Conservation (phyloP, 2,888 invertebrate genomes). For the Stenchaetothrips biformis region DNA sequence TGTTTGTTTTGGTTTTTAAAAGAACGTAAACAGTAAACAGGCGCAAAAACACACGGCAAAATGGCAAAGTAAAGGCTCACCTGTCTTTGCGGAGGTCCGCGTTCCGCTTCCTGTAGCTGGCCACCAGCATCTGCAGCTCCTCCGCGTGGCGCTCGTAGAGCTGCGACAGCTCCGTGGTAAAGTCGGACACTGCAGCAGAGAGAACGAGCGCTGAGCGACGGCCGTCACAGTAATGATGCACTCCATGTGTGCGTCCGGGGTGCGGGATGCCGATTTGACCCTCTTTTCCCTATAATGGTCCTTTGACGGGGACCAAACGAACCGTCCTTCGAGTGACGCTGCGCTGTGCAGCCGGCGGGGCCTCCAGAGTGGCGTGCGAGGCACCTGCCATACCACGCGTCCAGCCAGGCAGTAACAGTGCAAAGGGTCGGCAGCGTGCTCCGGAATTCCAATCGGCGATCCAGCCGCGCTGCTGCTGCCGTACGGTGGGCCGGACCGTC, state of each 20-base stretch:
- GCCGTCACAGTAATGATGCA: not conserved
- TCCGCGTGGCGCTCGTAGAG: conserved; percentile 85
- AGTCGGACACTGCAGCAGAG: conserved; percentile 77
- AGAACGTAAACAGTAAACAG: no score
- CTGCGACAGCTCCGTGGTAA: conserved; percentile 82
- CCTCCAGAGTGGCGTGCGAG: no score
- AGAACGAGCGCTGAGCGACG: not conserved
- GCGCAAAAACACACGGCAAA: not conserved
- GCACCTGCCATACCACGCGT: no score
- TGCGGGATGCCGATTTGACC: no score
- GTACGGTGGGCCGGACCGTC: no score
- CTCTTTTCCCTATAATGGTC: not conserved
- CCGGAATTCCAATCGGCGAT: not conserved
- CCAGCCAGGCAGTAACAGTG: no score
- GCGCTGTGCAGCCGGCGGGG: no score
- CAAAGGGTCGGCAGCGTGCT: no score
- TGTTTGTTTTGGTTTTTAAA: conserved; percentile 2
- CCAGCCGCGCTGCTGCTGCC: no score
- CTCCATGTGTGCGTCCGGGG: not conserved
- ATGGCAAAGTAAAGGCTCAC: conserved; percentile 48
- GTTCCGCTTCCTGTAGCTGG: conserved; percentile 79
- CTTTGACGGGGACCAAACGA: not conserved
- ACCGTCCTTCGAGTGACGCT: no score
- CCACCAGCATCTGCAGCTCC: conserved; percentile 78
- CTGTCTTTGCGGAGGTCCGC: conserved; percentile 81